These are phyloP conservation scores for Achroia grisella DNA, from an alignment of 1,140 invertebrate genomes.

Conservation along the genomic window DNA sequence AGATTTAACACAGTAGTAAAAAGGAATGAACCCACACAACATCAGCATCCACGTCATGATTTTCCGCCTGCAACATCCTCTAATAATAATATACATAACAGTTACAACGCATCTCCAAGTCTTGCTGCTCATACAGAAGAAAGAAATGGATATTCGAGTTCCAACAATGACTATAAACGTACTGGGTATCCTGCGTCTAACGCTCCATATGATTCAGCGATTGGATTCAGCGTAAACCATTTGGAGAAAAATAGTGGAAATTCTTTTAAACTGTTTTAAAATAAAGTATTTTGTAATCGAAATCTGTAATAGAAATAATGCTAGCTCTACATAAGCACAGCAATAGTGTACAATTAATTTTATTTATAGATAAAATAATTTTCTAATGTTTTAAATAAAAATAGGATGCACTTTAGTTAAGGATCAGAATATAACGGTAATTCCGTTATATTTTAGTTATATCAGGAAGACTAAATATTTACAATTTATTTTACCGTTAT, in stretches of 20 bases:
- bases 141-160: background rate
- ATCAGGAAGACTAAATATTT: too few species aligned
- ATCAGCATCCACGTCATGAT: conserved; percentile 9
- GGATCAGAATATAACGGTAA: too few species aligned
- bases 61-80: background rate
- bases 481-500: too few species aligned
- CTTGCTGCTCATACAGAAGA: conserved; percentile 1
- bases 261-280: too few species aligned
- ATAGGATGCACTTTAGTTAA: too few species aligned
- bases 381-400: too few species aligned
- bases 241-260: background rate
- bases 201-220: conserved; percentile 8
- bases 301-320: background rate
- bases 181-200: conserved; percentile 1
- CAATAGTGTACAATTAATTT: too few species aligned
- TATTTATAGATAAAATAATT: too few species aligned
- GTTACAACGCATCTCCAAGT: background rate
- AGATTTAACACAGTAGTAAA: conserved; percentile 34
- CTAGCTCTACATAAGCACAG: too few species aligned
- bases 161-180: background rate
- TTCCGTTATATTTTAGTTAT: too few species aligned
- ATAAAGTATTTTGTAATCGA: too few species aligned
- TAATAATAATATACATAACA: background rate
- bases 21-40: conserved; percentile 15
- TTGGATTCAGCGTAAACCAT: conserved; percentile 22